These are phyloP conservation scores for Chrosomus eos DNA, from an alignment of 2,797 vertebrate species.

Conservation along the genomic window DNA sequence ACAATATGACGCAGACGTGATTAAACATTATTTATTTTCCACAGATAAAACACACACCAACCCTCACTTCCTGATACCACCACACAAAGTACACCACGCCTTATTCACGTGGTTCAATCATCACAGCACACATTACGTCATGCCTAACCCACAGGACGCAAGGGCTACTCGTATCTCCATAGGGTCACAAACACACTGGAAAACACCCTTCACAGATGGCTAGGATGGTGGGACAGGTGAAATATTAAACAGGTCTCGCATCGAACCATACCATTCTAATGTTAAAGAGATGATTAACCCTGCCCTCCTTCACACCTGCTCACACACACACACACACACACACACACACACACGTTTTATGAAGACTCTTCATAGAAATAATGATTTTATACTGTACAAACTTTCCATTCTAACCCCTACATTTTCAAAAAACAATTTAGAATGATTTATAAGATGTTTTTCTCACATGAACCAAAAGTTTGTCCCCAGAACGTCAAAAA, in stretches of 20 bases:
- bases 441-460: not conserved
- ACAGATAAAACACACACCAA: constrained; percentile 14
- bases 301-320: constrained; percentile 35
- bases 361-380: not conserved
- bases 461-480: not conserved
- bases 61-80: constrained; percentile 17
- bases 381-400: too few relatives aligned
- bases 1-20: not conserved
- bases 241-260: constrained; percentile 64
- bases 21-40: not conserved
- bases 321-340: constrained; percentile 9
- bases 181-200: constrained; percentile 6
- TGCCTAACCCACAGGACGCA: not conserved
- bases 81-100: not conserved
- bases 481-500: too few relatives aligned
- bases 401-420: not conserved
- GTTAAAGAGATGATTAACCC: constrained; percentile 55
- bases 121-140: constrained; percentile 13
- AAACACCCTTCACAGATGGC: constrained; percentile 41
- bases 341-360: not conserved
- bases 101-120: not conserved
- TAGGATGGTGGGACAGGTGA: constrained; percentile 49
- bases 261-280: constrained; percentile 19
- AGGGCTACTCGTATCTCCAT: constrained; percentile 7
- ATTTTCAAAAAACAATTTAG: not conserved